Percentiles rank a stretch among this genome's conserved stretches.
These are phyloP conservation scores for Microcebus murinus DNA, from an alignment of 2,113 vertebrate species.

Conservation along the genomic window DNA sequence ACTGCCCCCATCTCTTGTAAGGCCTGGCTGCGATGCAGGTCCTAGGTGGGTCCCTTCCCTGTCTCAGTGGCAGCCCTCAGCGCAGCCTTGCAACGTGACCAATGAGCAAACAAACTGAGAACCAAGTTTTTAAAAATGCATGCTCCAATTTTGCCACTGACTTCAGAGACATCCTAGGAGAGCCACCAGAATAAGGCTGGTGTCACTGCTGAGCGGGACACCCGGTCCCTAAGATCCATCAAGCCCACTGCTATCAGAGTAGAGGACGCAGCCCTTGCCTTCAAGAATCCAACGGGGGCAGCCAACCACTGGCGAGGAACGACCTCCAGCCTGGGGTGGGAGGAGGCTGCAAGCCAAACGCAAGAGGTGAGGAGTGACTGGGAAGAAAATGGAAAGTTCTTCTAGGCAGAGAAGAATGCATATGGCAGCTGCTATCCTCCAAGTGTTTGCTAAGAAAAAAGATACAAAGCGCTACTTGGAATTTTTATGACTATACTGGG, in stretches of 20 bases:
- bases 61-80: background rate
- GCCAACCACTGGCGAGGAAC: background rate
- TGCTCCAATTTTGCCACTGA: background rate
- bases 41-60: accelerated
- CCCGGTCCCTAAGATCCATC: accelerated
- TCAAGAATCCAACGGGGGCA: background rate
- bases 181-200: background rate
- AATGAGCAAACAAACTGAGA: background rate
- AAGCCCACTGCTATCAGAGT: accelerated
- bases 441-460: background rate
- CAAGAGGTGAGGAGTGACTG: background rate
- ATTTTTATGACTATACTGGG: background rate
- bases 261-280: background rate
- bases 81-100: background rate
- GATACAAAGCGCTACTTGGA: background rate
- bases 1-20: background rate
- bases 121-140: background rate
- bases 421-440: background rate
- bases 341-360: background rate
- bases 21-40: background rate
- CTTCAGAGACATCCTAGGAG: background rate
- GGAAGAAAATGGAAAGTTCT: background rate
- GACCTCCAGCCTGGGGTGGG: background rate
- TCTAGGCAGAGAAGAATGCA: background rate
- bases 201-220: background rate